These are phyloP conservation scores for Oryzias woworae DNA, from an alignment of 2,113 vertebrate species.

Conservation along the genomic window DNA sequence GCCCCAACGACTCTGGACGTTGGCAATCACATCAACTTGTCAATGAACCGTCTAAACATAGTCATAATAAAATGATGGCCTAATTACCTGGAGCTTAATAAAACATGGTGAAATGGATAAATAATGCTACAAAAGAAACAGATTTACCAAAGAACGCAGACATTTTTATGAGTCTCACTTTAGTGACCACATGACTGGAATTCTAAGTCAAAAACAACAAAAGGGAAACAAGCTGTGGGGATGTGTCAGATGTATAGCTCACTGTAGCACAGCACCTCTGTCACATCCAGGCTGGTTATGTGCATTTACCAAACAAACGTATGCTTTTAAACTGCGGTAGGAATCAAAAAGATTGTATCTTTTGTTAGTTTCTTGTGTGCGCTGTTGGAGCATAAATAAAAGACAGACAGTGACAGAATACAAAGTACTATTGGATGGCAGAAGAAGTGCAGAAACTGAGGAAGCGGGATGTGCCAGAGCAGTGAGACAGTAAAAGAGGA, in stretches of 20 bases:
- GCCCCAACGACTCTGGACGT: conserved; percentile 28
- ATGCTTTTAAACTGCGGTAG: too few species aligned
- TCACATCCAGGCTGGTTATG: conserved; percentile 1
- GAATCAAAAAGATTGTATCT: not conserved
- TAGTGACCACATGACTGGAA: conserved; percentile 11
- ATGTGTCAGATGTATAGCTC: conserved; percentile 9
- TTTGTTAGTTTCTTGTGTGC: not conserved
- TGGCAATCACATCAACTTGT: conserved; percentile 47
- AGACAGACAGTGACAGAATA: not conserved
- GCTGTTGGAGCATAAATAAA: not conserved
- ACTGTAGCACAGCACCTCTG: not conserved
- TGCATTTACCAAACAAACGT: not conserved
- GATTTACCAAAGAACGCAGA: not conserved
- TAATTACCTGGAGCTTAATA: conserved; percentile 10
- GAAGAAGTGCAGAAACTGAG: too few species aligned
- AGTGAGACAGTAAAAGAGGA: not conserved
- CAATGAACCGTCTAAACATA: conserved; percentile 47
- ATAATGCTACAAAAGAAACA: not conserved
- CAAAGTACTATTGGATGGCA: not conserved
- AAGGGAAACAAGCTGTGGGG: conserved; percentile 12
- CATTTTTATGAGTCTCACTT: conserved; percentile 7
- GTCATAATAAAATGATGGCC: conserved; percentile 20
- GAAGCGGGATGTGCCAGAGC: not conserved
- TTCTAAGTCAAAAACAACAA: conserved; percentile 37
- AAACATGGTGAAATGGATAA: not conserved